Conservation (phyloP, 2,797 vertebrate species). For the Lindbergichthys nudifrons region DNA sequence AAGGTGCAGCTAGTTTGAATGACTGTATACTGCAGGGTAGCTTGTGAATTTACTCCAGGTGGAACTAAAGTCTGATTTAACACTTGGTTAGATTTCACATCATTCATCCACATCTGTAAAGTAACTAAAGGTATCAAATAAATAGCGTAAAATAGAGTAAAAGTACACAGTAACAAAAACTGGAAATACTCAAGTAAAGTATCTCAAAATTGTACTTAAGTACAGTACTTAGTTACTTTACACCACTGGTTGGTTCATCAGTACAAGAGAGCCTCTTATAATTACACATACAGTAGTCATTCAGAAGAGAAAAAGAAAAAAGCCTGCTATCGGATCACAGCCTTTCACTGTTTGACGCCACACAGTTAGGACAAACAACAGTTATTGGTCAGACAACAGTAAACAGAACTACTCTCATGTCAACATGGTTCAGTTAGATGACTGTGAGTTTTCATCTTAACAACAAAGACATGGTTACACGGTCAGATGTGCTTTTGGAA, state of each 20-base stretch:
- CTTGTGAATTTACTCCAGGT: no score
- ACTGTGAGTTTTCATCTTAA: slow-evolving; percentile 42
- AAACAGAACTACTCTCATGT: slow-evolving; percentile 29
- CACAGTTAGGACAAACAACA: slow-evolving; percentile 38
- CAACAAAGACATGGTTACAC: slow-evolving; percentile 54
- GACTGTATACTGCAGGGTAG: no score
- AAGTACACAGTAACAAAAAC: no score
- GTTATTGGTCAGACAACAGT: slow-evolving; percentile 25
- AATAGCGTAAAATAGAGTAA: no score
- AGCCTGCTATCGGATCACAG: slow-evolving; percentile 58
- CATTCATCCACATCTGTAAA: no score
- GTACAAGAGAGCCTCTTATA: neutral
- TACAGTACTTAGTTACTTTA: no score
- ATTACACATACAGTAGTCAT: neutral
- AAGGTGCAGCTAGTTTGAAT: no score
- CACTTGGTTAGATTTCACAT: no score
- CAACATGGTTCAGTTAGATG: slow-evolving; percentile 34
- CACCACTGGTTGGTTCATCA: neutral
- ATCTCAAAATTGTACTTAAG: no score
- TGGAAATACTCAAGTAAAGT: no score
- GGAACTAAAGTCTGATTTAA: no score
- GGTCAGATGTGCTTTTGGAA: slow-evolving; percentile 77
- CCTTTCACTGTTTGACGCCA: slow-evolving; percentile 21
- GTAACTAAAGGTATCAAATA: no score
- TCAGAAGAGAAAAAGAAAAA: neutral